Evolutionary conservation across 2,113 vertebrate genomes (phyloP), one percentile per base, ranked within the genome.

Genomic region (Amphilophus citrinellus): DNA sequence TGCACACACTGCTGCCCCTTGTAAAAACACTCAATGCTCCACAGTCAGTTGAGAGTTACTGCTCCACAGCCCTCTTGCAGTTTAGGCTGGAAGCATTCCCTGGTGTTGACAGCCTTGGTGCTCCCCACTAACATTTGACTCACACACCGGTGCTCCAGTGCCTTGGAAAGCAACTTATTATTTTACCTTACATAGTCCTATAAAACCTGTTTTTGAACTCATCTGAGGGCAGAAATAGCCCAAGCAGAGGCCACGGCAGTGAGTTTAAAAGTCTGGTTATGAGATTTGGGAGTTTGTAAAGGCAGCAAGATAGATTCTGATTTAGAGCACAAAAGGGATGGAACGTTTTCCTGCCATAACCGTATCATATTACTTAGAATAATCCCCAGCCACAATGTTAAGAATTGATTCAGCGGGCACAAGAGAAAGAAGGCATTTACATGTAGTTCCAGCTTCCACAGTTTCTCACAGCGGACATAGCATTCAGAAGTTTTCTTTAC

Each of bases 1-100:
- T 84, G 65, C 85, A 88, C 85, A 89, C 66, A 27, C 86, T 81
- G 82, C 87, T 89, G 90, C 87, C 83, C 79, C 79, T 87, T 81
- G 85, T 87, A 87, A 92, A 89, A 84, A 84, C 88, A 80, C 83
- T 88, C 80, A 32, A 1, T 47, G 88, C 75, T 90, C 77, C 18
- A 24, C 71, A 79, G 84, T 78, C 84, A 65, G 66, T 14, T 18
- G 79, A 89, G 88, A 87, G 83, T 88, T 89, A 68, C 68, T 75
- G 89, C 87, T 87, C 81, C 76, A 81, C 82, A 57, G 88, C 79
- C 35, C 73, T 56, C 77, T 76, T 58, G 47, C 83, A 84, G 76
- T 84, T 86, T 61, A 42, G 61, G 35, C 57, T 80, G 68, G 56
- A 85, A 77, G 77, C 65, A 65, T 68, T 85, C 76, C 85, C 22